Base-by-base conservation (phyloP, 2,888 invertebrate genomes). In the Polyommatus icarus region DNA sequence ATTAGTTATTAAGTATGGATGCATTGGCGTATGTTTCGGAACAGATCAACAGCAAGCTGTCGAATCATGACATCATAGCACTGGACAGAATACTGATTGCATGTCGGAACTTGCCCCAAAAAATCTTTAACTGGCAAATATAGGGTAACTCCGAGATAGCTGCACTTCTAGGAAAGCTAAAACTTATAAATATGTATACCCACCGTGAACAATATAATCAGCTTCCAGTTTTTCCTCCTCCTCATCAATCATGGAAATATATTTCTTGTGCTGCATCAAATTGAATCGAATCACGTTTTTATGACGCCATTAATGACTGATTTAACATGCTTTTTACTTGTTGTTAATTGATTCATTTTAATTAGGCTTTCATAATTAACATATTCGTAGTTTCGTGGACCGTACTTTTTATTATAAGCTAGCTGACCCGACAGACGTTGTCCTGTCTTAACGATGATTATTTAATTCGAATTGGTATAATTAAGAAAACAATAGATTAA, bases 171-270 rank as follows among this genome's bases (percentile, higher is more conserved):
- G 54, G 54, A 54, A 54, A 54, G 54, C 54, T 54, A 54, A 54
- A 54, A 54, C 5, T 54, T 54, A 54, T 54, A 54, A 5, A 12
- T 54, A 67, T 61, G 20, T 67, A 10, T 61, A 67, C 24, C 20
- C 1, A 7, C 59, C 73, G 46, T 77, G 77, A 77, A 77, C 77
- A 77, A 59, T 77, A 73, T 77, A 72, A 77, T 77, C 73, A 20
- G 46, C 10, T 46, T 73, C 50, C 6, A 73, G n/a, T 73, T 73
- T 73, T 46, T 46, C 73, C 73, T 40, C 46, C 1, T 10, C 20
- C 40, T 73, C 73, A 50, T 73, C 73, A 73, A 73, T 73, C 50
- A 40, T 50, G 73, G n/a, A 50, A 73, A 73, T 24, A 24, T 24
- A 15, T 73, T 73, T 73, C 46, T 73, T 46, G 24, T 73, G 15